Conservation (phyloP, 30 jellyfish, hydroid and myxozoan species). For the Sanderia malayensis region DNA sequence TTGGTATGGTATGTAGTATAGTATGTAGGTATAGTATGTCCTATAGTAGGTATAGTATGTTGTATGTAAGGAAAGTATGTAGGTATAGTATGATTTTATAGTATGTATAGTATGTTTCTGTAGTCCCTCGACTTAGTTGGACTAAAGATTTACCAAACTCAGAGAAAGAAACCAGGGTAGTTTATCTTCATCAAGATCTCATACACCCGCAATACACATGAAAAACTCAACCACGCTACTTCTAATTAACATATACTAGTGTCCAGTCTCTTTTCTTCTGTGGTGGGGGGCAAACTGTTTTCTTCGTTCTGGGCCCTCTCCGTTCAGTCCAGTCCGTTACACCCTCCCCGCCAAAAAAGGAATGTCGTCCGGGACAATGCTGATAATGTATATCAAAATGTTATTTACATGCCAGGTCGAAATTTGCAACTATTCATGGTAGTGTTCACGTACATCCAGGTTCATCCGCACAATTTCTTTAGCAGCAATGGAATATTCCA, state of each 20-base stretch:
- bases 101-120: too few species aligned
- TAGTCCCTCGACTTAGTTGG: not conserved
- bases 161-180: not conserved
- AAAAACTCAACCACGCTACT: slow-evolving; percentile 1
- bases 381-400: not conserved
- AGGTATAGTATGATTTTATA: too few species aligned
- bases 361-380: not conserved
- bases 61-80: too few species aligned
- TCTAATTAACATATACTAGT: not conserved
- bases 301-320: not conserved
- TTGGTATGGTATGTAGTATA: too few species aligned
- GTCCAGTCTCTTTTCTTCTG: not conserved
- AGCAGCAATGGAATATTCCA: not conserved
- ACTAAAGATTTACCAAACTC: not conserved
- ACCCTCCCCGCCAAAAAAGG: not conserved
- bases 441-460: not conserved
- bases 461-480: not conserved
- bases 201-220: not conserved
- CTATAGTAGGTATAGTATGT: too few species aligned
- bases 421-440: not conserved
- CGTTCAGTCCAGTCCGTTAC: not conserved
- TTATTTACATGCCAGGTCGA: not conserved
- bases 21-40: too few species aligned
- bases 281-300: not conserved
- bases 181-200: not conserved